These are phyloP conservation scores for Cherax destructor DNA, from an alignment of 1,140 invertebrate genomes.

Conservation along the genomic window DNA sequence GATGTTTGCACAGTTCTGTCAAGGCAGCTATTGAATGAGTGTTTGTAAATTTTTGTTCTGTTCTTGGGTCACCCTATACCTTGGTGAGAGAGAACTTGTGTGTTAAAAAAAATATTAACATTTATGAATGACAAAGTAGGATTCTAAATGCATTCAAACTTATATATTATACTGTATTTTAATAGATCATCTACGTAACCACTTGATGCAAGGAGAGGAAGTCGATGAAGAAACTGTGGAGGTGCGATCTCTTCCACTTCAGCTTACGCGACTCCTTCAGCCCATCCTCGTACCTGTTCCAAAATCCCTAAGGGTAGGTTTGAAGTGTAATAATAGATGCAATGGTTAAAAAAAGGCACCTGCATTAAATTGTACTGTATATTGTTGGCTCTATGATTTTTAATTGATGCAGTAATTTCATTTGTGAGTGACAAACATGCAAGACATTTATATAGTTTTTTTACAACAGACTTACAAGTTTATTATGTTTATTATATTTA, in stretches of 20 bases:
- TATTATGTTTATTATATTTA: no score
- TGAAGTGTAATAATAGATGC: background rate
- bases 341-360: background rate
- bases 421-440: no score
- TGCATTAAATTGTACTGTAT: background rate
- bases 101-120: no score
- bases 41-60: no score
- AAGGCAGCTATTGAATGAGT: no score
- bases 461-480: no score
- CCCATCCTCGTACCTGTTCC: slow-evolving; percentile 70
- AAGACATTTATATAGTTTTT: no score
- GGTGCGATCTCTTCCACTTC: slow-evolving; percentile 69
- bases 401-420: no score
- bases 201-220: slow-evolving; percentile 64
- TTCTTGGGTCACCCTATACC: no score
- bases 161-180: background rate
- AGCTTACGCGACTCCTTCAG: slow-evolving; percentile 67
- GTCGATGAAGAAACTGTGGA: slow-evolving; percentile 71
- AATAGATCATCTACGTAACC: slow-evolving; percentile 64
- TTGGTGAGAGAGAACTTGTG: no score
- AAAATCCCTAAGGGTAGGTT: slow-evolving; percentile 51
- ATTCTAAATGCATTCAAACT: background rate
- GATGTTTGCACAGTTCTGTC: no score
- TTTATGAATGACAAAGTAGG: background rate
- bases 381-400: no score